These are phyloP conservation scores for Glomeris maerens DNA, from an alignment of 1,140 invertebrate species.

Conservation along the genomic window DNA sequence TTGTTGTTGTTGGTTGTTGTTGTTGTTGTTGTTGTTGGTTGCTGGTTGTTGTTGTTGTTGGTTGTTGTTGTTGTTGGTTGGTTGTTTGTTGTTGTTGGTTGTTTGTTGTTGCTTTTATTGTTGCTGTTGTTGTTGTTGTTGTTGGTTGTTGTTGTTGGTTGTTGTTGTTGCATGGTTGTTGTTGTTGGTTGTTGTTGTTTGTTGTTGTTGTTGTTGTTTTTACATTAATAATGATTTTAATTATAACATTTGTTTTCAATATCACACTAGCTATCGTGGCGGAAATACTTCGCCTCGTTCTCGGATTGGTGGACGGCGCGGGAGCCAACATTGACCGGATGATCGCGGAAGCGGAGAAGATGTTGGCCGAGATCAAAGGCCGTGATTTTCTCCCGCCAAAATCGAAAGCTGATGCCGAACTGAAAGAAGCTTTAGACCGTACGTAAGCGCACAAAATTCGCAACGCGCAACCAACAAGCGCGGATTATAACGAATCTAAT, in stretches of 20 bases:
- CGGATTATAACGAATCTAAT: not conserved
- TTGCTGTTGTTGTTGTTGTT: too few species aligned
- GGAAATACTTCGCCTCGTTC: conserved; percentile 48
- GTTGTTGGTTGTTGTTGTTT: too few species aligned
- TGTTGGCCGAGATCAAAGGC: conserved; percentile 48
- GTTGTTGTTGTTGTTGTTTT: too few species aligned
- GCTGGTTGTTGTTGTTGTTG: too few species aligned
- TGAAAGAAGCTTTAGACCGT: conserved; percentile 22
- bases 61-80: too few species aligned
- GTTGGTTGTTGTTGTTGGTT: too few species aligned
- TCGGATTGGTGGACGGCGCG: conserved; percentile 46
- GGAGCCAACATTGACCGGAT: conserved; percentile 61
- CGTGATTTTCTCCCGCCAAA: conserved; percentile 38
- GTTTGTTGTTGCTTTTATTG: too few species aligned
- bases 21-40: too few species aligned
- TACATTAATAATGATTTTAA: too few species aligned
- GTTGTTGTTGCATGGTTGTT: too few species aligned
- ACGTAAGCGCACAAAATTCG: conserved; percentile 14
- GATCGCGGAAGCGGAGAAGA: conserved; percentile 51
- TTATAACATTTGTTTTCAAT: not conserved
- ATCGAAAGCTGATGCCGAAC: conserved; percentile 17
- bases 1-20: too few species aligned
- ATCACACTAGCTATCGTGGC: conserved; percentile 35
- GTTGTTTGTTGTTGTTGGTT: too few species aligned
- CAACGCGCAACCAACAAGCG: not conserved